These are phyloP conservation scores for Saccostrea echinata DNA, from an alignment of 1,140 invertebrate species.

Conservation along the genomic window DNA sequence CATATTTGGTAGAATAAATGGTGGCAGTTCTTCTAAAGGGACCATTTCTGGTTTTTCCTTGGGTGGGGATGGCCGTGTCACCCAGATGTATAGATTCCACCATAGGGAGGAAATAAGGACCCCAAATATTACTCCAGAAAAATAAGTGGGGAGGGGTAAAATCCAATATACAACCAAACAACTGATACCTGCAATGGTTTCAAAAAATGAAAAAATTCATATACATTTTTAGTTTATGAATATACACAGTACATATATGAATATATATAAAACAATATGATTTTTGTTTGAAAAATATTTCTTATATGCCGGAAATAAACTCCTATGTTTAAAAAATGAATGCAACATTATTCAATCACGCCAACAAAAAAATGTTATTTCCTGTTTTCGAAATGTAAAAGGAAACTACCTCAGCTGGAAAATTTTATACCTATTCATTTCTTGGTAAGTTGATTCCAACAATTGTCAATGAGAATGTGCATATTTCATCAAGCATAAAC, in stretches of 20 bases:
- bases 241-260: background rate
- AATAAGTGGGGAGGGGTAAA: slow-evolving; percentile 74
- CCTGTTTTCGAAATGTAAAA: background rate
- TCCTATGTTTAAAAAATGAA: too few relatives aligned
- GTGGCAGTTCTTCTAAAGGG: slow-evolving; percentile 68
- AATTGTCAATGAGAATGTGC: too few relatives aligned
- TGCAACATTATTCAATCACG: too few relatives aligned
- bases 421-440: background rate
- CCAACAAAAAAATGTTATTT: too few relatives aligned
- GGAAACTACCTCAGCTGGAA: background rate
- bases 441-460: too few relatives aligned
- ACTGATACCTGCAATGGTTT: slow-evolving; percentile 48
- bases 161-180: slow-evolving; percentile 71
- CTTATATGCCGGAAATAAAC: too few relatives aligned
- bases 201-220: too few relatives aligned
- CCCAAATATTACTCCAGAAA: slow-evolving; percentile 75
- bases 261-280: background rate
- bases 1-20: slow-evolving; percentile 74
- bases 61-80: slow-evolving; percentile 61
- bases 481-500: too few relatives aligned
- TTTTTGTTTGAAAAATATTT: too few relatives aligned
- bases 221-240: background rate
- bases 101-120: slow-evolving; percentile 62
- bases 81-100: slow-evolving; percentile 68
- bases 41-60: slow-evolving; percentile 59